Evolutionary conservation across 2,888 invertebrate genomes (phyloP).

Genomic region (Apotomis betuletana): DNA sequence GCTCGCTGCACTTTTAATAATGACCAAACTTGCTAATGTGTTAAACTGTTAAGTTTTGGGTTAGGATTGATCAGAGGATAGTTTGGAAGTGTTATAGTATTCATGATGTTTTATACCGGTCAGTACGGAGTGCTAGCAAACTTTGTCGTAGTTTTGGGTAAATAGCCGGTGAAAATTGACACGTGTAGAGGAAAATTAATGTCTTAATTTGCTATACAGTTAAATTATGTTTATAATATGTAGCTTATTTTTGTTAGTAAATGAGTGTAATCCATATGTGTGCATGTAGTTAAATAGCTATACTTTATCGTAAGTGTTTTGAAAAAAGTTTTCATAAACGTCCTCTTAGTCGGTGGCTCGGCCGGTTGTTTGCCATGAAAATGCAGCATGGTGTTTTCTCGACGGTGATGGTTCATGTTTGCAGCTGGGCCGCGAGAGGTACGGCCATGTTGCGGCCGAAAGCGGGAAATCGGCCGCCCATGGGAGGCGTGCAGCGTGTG

Average conservation of each 20-base stretch:
- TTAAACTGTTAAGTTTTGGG: constrained; percentile 27
- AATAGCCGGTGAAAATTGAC: neutral
- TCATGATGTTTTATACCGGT: constrained; percentile 19
- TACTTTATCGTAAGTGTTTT: neutral
- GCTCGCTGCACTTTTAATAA: constrained; percentile 47
- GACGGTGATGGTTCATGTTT: constrained; percentile 55
- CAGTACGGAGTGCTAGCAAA: neutral
- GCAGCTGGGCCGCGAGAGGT: constrained; percentile 63
- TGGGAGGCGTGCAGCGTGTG: constrained; percentile 79
- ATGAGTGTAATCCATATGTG: neutral
- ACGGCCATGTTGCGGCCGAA: constrained; percentile 80
- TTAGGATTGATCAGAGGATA: constrained; percentile 10
- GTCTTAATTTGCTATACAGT: neutral
- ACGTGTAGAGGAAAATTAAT: neutral
- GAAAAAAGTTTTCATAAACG: constrained; percentile 14
- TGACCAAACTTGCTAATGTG: constrained; percentile 38
- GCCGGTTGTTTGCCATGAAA: constrained; percentile 18
- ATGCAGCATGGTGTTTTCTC: constrained; percentile 34
- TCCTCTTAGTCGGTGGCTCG: neutral
- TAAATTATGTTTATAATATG: too few species aligned
- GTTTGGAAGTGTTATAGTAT: constrained; percentile 16
- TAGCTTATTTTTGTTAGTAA: neutral
- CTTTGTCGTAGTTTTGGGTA: neutral
- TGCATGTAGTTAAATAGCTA: neutral
- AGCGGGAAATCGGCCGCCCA: constrained; percentile 82